Evolutionary conservation across 1,140 invertebrate genomes (phyloP).

Genomic region (Manduca sexta): DNA sequence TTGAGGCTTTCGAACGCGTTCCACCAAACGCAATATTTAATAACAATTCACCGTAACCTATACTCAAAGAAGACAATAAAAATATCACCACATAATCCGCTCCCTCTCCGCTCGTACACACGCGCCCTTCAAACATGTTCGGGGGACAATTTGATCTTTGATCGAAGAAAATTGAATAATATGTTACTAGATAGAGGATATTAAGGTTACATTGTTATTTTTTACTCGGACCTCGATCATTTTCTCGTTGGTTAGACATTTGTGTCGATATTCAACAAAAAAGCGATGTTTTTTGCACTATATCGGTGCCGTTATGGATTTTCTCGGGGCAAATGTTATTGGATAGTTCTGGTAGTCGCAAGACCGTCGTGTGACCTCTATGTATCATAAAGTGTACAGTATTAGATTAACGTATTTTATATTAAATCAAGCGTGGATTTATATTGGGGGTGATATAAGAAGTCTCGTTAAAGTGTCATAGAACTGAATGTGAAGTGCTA

Average conservation of each 20-base stretch:
- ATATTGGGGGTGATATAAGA: no score
- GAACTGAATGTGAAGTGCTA: no score
- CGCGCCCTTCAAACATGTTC: background rate
- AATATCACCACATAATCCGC: background rate
- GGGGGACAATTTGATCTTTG: constrained; percentile 3
- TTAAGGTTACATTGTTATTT: constrained; percentile 3
- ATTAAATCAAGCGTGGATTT: no score
- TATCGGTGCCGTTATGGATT: background rate
- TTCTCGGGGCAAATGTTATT: background rate
- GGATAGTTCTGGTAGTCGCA: no score
- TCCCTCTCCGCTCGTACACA: background rate
- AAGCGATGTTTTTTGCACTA: background rate
- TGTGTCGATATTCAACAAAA: background rate
- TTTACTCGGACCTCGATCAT: constrained; percentile 3
- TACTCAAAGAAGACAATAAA: no score
- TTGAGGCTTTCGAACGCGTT: no score
- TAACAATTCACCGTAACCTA: no score
- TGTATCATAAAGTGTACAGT: no score
- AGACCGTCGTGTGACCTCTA: no score
- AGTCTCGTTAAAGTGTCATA: no score
- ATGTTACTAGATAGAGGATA: background rate
- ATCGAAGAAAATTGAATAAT: constrained; percentile 4
- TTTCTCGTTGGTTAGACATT: constrained; percentile 2
- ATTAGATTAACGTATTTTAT: no score
- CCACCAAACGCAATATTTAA: no score